A percentile compares a stretch with the other conserved stretches of the same genome.
Conservation (phyloP, 2,113 vertebrate genomes). For the Halcyon senegalensis region DNA sequence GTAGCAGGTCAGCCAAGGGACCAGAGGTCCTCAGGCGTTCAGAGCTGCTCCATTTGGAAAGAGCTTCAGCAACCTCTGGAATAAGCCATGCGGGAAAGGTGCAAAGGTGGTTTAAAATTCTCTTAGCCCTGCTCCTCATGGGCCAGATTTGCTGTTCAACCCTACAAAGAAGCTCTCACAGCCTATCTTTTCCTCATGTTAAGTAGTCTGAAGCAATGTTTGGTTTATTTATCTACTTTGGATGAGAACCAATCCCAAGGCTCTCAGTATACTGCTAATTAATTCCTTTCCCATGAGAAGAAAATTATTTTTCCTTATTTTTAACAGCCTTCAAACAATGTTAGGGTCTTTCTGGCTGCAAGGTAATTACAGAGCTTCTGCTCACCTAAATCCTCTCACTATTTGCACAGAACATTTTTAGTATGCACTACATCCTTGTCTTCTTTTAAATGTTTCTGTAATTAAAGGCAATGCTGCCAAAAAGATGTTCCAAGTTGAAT, state of each 20-base stretch:
- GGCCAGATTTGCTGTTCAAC: not conserved
- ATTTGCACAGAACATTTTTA: constrained; percentile 21
- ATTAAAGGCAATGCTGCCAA: constrained; percentile 55
- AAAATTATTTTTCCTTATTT: constrained; percentile 47
- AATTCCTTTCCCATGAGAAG: constrained; percentile 43
- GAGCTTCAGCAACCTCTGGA: not conserved
- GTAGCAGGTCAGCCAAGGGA: not conserved
- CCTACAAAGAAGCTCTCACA: not conserved
- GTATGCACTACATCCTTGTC: constrained; percentile 5
- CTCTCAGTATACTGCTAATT: constrained; percentile 30
- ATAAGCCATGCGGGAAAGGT: not conserved
- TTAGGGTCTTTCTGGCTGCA: constrained; percentile 42
- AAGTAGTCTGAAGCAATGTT: not conserved
- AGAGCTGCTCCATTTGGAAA: not conserved
- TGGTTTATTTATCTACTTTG: constrained; percentile 44
- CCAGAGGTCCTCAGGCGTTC: not conserved
- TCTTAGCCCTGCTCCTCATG: not conserved
- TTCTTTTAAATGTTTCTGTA: constrained; percentile 31
- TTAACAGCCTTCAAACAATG: constrained; percentile 33
- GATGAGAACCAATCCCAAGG: constrained; percentile 30
- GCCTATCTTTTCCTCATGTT: accelerated
- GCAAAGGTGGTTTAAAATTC: not conserved
- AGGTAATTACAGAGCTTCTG: constrained; percentile 57
- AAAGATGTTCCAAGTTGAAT: constrained; percentile 25
- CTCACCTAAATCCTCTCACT: constrained; percentile 44